A percentile compares a stretch with the other conserved stretches of the same genome.
phyloP scores from a whole-genome alignment of 2,797 vertebrate genomes.

The Rousettus madagascariensis region DNA sequence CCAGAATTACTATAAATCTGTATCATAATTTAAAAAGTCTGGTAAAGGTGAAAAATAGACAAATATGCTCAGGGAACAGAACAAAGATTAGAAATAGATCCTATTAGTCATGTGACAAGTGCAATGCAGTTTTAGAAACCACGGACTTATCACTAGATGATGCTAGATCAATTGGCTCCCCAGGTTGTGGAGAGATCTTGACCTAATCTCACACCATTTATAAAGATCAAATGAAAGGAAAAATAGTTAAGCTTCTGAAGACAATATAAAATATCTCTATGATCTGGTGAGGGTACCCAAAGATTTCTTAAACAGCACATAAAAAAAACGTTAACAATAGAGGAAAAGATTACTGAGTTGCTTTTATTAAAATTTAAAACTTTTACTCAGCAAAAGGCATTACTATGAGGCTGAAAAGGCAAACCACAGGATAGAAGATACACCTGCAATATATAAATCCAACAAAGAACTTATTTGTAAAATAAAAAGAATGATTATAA shows the following conservation, averaged over 20 bases:
- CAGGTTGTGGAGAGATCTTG: neutral
- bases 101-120: neutral
- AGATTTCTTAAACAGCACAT: neutral
- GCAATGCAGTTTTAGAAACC: neutral
- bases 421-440: neutral
- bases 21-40: neutral
- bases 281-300: neutral
- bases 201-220: neutral
- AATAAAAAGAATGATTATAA: neutral
- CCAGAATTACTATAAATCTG: neutral
- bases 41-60: neutral
- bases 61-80: neutral
- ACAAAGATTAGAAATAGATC: neutral
- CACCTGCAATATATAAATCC: neutral
- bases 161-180: neutral
- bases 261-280: neutral
- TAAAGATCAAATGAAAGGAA: neutral
- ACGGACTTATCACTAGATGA: neutral
- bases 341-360: neutral
- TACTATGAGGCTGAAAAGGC: neutral
- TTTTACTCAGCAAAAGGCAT: neutral
- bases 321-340: neutral
- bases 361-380: neutral
- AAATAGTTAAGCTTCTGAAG: neutral
- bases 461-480: neutral